Percentiles rank a stretch among this genome's conserved stretches.
Evolutionary conservation across 2,113 vertebrate species (phyloP).

Genomic region (Caloenas nicobarica): DNA sequence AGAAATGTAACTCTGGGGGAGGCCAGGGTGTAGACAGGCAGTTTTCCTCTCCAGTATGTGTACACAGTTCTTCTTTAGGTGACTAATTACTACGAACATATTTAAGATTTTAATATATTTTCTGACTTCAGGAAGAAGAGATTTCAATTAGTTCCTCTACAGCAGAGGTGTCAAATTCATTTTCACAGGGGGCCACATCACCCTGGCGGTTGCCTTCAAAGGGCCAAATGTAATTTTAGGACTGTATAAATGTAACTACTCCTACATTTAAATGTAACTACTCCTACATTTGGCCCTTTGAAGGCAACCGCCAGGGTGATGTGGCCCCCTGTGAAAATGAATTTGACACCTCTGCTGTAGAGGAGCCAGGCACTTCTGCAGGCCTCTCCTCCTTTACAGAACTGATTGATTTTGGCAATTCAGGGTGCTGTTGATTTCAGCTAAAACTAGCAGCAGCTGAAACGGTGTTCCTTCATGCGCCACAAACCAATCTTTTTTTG

Average conservation of each 20-base stretch:
- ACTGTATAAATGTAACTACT: too few species aligned
- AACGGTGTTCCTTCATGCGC: neutral
- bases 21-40: neutral
- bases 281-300: too few species aligned
- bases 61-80: neutral
- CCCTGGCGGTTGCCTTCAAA: too few species aligned
- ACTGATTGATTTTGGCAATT: neutral
- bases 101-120: neutral
- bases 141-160: neutral
- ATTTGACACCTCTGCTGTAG: neutral
- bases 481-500: neutral
- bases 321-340: too few species aligned
- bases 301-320: too few species aligned
- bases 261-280: too few species aligned
- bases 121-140: neutral
- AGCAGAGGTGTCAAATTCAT: too few species aligned
- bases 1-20: neutral
- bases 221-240: too few species aligned
- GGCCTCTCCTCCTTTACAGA: neutral
- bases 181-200: too few species aligned
- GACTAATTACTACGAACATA: neutral
- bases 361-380: neutral
- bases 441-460: neutral
- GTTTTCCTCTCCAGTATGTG: neutral
- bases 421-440: neutral